Evolutionary conservation across 2,888 invertebrate genomes (phyloP).

Genomic region (Nymphalis polychloros): DNA sequence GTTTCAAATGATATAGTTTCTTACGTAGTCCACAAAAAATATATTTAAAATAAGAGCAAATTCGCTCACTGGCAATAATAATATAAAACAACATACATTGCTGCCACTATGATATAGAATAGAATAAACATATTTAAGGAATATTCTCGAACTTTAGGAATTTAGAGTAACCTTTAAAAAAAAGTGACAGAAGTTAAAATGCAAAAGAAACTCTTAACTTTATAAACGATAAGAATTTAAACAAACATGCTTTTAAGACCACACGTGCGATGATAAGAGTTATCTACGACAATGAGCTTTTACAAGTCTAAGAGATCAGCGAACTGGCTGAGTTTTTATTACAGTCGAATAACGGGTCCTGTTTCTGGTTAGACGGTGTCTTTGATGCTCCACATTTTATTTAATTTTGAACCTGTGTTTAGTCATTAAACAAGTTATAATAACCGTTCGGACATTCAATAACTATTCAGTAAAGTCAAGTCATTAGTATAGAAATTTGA

Average conservation of each 20-base stretch:
- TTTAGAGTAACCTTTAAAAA: not conserved
- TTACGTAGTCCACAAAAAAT: no score
- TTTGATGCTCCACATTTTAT: conserved; percentile 9
- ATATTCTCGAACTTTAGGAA: not conserved
- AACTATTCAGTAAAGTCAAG: not conserved
- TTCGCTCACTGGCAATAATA: no score
- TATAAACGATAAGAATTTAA: conserved; percentile 25
- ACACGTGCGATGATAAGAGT: conserved; percentile 41
- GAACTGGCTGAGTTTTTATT: conserved; percentile 24
- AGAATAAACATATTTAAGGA: not conserved
- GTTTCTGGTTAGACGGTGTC: conserved; percentile 5
- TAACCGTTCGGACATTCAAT: not conserved
- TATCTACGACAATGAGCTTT: conserved; percentile 39
- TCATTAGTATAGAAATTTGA: not conserved
- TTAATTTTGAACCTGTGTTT: not conserved
- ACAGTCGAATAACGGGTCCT: conserved; percentile 16
- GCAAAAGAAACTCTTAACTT: conserved; percentile 24
- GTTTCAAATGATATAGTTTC: no score
- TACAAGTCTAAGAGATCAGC: conserved; percentile 14
- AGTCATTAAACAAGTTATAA: not conserved
- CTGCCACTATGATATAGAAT: no score
- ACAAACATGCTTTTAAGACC: conserved; percentile 35
- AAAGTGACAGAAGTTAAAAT: conserved; percentile 17
- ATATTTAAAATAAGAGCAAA: no score
- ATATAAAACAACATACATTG: no score